Percentiles rank a stretch among this genome's conserved stretches.
Conservation (phyloP, 2,888 invertebrate species). For the Agrotis puta region DNA sequence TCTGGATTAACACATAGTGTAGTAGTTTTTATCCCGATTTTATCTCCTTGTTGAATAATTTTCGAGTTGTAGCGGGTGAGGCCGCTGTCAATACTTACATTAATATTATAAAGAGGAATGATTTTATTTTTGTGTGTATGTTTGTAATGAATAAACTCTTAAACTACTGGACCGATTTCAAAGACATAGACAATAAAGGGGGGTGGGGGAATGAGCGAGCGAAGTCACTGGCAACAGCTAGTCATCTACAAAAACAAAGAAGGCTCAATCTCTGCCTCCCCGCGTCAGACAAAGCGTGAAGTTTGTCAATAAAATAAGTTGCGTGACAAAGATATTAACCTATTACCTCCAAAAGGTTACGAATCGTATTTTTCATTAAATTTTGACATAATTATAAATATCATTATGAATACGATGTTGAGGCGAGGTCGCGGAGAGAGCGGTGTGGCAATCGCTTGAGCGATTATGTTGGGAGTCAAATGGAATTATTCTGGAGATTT, state of each 20-base stretch:
- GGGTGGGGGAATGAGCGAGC: too few relatives aligned
- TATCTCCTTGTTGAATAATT: too few relatives aligned
- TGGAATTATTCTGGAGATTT: background rate
- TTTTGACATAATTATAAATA: constrained; percentile 70
- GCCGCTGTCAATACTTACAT: too few relatives aligned
- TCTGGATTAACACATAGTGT: too few relatives aligned
- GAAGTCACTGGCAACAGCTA: too few relatives aligned
- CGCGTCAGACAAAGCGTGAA: constrained; percentile 26
- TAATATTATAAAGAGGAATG: too few relatives aligned
- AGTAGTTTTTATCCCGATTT: too few relatives aligned
- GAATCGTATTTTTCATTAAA: constrained; percentile 65
- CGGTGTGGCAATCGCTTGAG: constrained; percentile 19
- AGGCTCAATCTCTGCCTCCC: constrained; percentile 34
- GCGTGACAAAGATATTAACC: constrained; percentile 61
- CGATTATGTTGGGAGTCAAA: background rate
- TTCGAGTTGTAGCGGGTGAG: too few relatives aligned
- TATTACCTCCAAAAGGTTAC: constrained; percentile 50
- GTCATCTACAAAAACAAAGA: constrained; percentile 4
- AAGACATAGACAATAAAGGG: too few relatives aligned
- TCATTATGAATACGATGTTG: constrained; percentile 43
- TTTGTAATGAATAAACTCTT: too few relatives aligned
- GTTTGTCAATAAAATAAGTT: constrained; percentile 45
- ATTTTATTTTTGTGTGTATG: too few relatives aligned
- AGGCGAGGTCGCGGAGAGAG: constrained; percentile 45
- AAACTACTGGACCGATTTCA: too few relatives aligned